A percentile compares a stretch with the other conserved stretches of the same genome.
phyloP scores from a whole-genome alignment of 30 jellyfish, hydroid and myxozoan genomes.

The Hydractinia echinata region DNA sequence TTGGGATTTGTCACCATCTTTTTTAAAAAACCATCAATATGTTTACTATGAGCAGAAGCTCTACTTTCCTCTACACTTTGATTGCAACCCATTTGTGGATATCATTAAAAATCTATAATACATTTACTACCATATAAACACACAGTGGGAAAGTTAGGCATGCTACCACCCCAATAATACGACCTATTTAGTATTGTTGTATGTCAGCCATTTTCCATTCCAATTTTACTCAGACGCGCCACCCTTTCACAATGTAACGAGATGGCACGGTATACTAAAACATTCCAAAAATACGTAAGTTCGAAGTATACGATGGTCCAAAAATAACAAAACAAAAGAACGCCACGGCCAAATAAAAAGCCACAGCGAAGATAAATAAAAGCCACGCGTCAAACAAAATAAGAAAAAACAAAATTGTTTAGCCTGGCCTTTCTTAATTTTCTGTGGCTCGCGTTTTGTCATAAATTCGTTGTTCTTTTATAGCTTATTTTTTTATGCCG shows the following conservation, averaged over 20 bases:
- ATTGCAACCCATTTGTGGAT: conserved; percentile 86
- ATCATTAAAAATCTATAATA: conserved; percentile 4
- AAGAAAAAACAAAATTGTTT: too few species aligned
- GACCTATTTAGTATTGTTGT: background rate
- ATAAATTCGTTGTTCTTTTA: too few species aligned
- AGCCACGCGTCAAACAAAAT: too few species aligned
- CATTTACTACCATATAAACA: conserved; percentile 5
- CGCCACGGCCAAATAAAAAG: too few species aligned
- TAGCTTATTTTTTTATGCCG: too few species aligned
- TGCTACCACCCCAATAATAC: conserved; percentile 16
- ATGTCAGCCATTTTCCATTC: conserved; percentile 30
- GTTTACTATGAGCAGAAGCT: conserved; percentile 95
- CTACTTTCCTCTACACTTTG: conserved; percentile 95
- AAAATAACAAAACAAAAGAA: too few species aligned
- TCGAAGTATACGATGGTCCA: too few species aligned
- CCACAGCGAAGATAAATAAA: too few species aligned
- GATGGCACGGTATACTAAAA: too few species aligned
- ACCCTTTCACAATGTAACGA: conserved; percentile 12
- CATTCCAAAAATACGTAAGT: too few species aligned
- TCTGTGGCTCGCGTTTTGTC: too few species aligned
- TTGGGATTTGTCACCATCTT: conserved; percentile 97
- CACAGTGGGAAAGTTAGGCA: conserved; percentile 20
- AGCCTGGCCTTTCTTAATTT: too few species aligned
- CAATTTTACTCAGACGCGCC: conserved; percentile 19
- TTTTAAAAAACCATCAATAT: conserved; percentile 76